Conservation (phyloP, 2,113 vertebrate genomes). For the Apteryx mantelli region DNA sequence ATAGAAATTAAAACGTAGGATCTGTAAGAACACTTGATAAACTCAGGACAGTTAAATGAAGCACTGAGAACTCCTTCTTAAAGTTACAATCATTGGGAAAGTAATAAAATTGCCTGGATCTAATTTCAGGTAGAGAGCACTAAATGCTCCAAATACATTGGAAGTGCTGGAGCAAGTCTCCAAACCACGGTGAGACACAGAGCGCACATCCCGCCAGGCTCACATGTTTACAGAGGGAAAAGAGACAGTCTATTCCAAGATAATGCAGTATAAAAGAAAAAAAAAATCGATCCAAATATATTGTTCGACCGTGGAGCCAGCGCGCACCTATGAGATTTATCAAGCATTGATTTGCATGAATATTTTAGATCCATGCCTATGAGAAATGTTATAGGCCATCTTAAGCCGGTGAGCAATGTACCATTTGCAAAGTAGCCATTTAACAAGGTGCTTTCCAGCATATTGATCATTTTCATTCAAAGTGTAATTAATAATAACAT, state of each 20-base stretch:
- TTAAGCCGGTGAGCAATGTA: conserved; percentile 19
- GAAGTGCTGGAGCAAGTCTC: not conserved
- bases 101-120: not conserved
- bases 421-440: conserved; percentile 38
- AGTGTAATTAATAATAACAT: conserved; percentile 41
- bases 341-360: conserved; percentile 66
- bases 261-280: not conserved
- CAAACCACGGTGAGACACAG: not conserved
- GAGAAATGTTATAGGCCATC: conserved; percentile 28
- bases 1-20: not conserved
- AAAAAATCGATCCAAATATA: conserved; percentile 9
- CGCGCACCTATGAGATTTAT: conserved; percentile 63
- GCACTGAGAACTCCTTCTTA: not conserved
- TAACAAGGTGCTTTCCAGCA: conserved; percentile 47
- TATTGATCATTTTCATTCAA: conserved; percentile 22
- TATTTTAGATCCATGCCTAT: conserved; percentile 41
- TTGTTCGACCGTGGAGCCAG: conserved; percentile 52
- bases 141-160: accelerated
- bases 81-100: not conserved
- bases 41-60: not conserved
- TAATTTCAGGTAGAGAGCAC: not conserved
- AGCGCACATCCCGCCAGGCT: not conserved
- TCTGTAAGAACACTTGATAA: not conserved
- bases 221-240: not conserved
- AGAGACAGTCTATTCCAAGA: not conserved